A percentile compares a stretch with the other conserved stretches of the same genome.
Evolutionary conservation across 1,140 invertebrate species (phyloP).

Genomic region (Formica selysi): DNA sequence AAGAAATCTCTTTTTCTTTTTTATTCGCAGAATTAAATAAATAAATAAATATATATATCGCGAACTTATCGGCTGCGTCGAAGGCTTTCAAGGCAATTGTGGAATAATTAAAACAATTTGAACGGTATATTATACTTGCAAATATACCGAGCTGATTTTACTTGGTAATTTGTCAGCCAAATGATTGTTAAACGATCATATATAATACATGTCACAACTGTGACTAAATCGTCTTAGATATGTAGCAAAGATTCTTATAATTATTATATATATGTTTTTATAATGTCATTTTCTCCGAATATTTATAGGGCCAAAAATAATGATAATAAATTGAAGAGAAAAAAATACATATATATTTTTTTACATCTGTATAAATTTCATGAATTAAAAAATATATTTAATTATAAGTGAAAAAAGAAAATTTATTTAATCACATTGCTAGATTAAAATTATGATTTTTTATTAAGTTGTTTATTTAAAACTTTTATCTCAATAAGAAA

Average conservation of each 20-base stretch:
- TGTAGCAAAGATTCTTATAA: neutral
- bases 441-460: neutral
- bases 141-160: slow-evolving; percentile 6
- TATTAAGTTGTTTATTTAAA: neutral
- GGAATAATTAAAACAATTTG: slow-evolving; percentile 24
- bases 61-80: no score
- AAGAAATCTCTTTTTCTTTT: neutral
- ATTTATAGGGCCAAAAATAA: neutral
- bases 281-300: neutral
- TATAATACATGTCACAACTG: neutral
- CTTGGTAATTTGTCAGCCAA: slow-evolving; percentile 1
- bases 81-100: neutral
- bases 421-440: neutral
- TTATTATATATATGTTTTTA: neutral
- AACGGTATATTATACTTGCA: slow-evolving; percentile 7
- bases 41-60: neutral
- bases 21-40: neutral
- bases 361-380: neutral
- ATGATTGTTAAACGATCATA: neutral
- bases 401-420: neutral
- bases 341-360: no score
- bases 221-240: neutral
- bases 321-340: neutral
- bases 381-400: slow-evolving; percentile 3
- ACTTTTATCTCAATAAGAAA: no score